phyloP scores from a whole-genome alignment of 1,140 invertebrate genomes.

The Dermatophagoides farinae region DNA sequence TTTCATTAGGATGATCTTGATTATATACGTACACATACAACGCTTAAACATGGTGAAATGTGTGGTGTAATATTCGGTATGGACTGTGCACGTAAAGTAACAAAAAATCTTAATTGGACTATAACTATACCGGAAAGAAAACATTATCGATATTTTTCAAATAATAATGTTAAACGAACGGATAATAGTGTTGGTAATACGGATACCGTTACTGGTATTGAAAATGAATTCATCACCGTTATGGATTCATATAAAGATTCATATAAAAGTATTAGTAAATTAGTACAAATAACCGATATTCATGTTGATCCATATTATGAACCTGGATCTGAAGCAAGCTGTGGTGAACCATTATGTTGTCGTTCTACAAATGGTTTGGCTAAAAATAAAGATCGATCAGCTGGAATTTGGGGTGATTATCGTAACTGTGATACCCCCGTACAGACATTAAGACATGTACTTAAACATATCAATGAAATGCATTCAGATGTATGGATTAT shows the following conservation, averaged over 20 bases:
- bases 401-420: slow-evolving; percentile 82
- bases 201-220: neutral
- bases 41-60: slow-evolving; percentile 13
- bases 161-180: neutral
- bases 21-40: slow-evolving; percentile 15
- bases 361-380: slow-evolving; percentile 34
- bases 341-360: slow-evolving; percentile 72
- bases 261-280: slow-evolving; percentile 34
- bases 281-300: slow-evolving; percentile 76
- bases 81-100: slow-evolving; percentile 14
- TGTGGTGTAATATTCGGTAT: slow-evolving; percentile 17
- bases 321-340: slow-evolving; percentile 70
- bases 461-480: slow-evolving; percentile 63
- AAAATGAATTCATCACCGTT: neutral
- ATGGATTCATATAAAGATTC: neutral
- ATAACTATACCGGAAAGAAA: slow-evolving; percentile 11
- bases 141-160: neutral
- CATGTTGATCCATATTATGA: slow-evolving; percentile 81
- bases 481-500: slow-evolving; percentile 28
- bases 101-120: slow-evolving; percentile 15
- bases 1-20: slow-evolving; percentile 15
- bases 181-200: neutral
- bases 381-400: slow-evolving; percentile 43
- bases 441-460: slow-evolving; percentile 68
- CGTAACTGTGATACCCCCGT: slow-evolving; percentile 69